These are phyloP conservation scores for Apodemus agrarius DNA, from an alignment of 2,797 vertebrate genomes.

Conservation along the genomic window DNA sequence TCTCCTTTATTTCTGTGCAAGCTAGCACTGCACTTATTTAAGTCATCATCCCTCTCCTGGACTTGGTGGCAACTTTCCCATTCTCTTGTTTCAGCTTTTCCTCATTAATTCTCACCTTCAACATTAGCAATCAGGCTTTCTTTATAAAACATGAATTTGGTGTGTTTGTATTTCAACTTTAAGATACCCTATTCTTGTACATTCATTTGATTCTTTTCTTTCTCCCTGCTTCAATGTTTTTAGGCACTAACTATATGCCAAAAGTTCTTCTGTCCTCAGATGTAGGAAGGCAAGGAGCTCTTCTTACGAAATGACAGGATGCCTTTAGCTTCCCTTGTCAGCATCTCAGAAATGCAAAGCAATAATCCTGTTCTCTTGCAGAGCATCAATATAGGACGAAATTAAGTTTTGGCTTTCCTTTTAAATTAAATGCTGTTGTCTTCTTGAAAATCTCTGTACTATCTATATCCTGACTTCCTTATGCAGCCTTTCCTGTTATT, in stretches of 20 bases:
- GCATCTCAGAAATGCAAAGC: background rate
- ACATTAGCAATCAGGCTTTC: background rate
- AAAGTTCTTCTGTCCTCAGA: background rate
- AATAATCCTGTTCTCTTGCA: background rate
- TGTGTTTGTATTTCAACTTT: background rate
- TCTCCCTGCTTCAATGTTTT: background rate
- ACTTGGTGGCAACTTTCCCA: background rate
- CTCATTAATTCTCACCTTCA: background rate
- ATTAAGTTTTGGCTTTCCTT: background rate
- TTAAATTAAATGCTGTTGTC: background rate
- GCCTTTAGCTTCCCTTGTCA: background rate
- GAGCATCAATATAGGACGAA: background rate
- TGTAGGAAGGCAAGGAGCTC: background rate
- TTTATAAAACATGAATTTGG: background rate
- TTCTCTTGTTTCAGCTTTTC: background rate
- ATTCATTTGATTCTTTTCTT: background rate
- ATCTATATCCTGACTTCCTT: background rate
- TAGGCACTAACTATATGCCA: background rate
- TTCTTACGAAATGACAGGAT: background rate
- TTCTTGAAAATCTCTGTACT: background rate
- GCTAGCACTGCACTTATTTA: background rate
- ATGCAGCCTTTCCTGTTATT: too few species aligned
- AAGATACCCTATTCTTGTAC: background rate
- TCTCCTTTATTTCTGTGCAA: background rate
- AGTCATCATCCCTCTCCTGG: background rate